A percentile compares a stretch with the other conserved stretches of the same genome.
Conservation (phyloP, 2,888 invertebrate genomes). For the Cataglyphis livida region DNA sequence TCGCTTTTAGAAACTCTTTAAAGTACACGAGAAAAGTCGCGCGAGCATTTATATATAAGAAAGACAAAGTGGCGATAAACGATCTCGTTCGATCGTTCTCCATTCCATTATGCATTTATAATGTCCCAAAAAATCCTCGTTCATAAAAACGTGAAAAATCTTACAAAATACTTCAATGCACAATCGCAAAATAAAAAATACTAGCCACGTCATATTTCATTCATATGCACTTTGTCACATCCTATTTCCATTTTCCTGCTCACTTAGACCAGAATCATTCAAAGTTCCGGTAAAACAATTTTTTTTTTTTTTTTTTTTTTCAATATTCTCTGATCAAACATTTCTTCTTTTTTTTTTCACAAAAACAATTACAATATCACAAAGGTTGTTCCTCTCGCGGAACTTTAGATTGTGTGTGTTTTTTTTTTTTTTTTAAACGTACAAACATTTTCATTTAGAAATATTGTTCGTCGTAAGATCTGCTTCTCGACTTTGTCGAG, state of each 20-base stretch:
- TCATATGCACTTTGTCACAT: slow-evolving; percentile 17
- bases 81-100: slow-evolving; percentile 8
- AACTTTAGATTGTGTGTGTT: background rate
- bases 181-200: slow-evolving; percentile 2
- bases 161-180: background rate
- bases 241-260: slow-evolving; percentile 29
- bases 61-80: slow-evolving; percentile 12
- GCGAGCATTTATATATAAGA: slow-evolving; percentile 8
- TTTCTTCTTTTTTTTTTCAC: background rate
- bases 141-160: slow-evolving; percentile 31
- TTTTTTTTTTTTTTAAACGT: background rate
- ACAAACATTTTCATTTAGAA: background rate
- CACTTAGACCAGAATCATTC: background rate
- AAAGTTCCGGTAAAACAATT: background rate
- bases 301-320: slow-evolving; percentile 17
- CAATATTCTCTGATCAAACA: background rate
- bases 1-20: background rate
- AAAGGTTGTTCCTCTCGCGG: background rate
- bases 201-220: slow-evolving; percentile 26
- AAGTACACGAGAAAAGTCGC: background rate
- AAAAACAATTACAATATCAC: slow-evolving; percentile 8
- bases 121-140: background rate
- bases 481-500: background rate
- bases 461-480: background rate
- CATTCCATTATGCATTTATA: background rate